Evolutionary conservation across 1,140 invertebrate genomes (phyloP).

Genomic region (Amphibalanus amphitrite): DNA sequence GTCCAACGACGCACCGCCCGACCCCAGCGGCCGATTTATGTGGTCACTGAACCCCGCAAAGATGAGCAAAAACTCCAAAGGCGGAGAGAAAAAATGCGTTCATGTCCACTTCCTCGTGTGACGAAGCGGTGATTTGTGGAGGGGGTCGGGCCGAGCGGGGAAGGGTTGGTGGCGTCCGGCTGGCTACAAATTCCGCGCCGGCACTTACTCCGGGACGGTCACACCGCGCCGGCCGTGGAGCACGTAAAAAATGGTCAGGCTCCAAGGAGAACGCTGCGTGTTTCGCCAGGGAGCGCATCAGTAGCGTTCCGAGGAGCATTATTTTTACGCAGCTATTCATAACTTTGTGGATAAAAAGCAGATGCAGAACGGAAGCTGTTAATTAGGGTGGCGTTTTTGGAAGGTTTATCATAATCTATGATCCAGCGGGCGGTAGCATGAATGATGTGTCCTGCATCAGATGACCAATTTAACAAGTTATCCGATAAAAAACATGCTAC

Average conservation of each 20-base stretch:
- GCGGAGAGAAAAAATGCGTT: neutral
- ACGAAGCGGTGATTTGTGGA: conserved; percentile 1
- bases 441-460: neutral
- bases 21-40: neutral
- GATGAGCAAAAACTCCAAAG: neutral
- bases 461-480: neutral
- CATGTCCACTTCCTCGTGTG: neutral
- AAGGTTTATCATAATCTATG: neutral
- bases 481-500: too few relatives aligned
- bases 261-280: neutral
- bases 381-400: neutral
- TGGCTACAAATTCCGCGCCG: neutral
- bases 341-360: neutral
- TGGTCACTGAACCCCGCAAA: neutral
- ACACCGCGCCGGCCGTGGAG: neutral
- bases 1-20: too few relatives aligned
- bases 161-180: neutral
- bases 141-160: too few relatives aligned
- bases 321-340: neutral
- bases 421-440: neutral
- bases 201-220: neutral
- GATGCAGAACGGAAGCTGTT: neutral
- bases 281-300: neutral
- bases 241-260: neutral
- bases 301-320: neutral